These are phyloP conservation scores for Iguana delicatissima DNA, from an alignment of 2,797 vertebrate species.

Conservation along the genomic window DNA sequence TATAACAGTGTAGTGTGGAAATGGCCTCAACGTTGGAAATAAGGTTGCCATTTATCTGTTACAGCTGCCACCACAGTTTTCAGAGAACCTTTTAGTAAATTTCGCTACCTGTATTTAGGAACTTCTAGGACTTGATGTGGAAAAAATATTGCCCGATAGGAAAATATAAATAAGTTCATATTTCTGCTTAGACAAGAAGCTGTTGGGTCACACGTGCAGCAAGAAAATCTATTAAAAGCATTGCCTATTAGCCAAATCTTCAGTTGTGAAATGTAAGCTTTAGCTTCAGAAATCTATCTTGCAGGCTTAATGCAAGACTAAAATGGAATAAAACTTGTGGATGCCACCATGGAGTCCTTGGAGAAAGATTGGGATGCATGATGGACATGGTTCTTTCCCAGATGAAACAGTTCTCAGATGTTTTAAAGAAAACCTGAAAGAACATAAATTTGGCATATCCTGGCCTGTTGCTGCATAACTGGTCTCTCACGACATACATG, in stretches of 20 bases:
- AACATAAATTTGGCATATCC: background rate
- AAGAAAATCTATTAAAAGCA: background rate
- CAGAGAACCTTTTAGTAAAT: background rate
- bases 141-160: background rate
- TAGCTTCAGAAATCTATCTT: background rate
- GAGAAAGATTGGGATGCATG: background rate
- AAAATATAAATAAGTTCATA: background rate
- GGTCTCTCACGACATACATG: background rate
- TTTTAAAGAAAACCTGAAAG: background rate
- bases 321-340: background rate
- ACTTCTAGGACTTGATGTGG: background rate
- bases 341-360: background rate
- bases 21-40: background rate
- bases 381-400: background rate
- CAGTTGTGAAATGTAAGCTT: background rate
- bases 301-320: background rate
- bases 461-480: background rate
- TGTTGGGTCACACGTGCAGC: background rate
- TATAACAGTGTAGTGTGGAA: too few relatives aligned
- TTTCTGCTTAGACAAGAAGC: background rate
- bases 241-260: background rate
- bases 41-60: background rate
- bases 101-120: background rate
- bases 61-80: background rate
- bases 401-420: background rate